Conservation (phyloP, 2,113 vertebrate species). For the Dipodomys spectabilis region DNA sequence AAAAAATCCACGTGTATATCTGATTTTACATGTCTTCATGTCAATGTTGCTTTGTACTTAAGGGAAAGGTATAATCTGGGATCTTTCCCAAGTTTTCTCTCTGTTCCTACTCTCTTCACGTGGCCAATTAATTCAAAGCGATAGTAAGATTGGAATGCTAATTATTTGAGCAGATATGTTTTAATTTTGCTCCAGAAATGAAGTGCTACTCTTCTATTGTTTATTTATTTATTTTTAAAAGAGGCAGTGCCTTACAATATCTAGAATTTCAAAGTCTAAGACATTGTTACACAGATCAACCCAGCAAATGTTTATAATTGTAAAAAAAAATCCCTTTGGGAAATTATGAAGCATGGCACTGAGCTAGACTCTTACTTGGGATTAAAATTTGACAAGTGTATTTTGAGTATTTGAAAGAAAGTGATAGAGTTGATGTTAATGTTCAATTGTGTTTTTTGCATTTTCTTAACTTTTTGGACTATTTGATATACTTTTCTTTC, state of each 20-base stretch:
- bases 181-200: slow-evolving; percentile 34
- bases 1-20: not conserved
- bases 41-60: not conserved
- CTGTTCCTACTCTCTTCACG: not conserved
- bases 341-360: not conserved
- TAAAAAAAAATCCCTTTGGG: not conserved
- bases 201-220: not conserved
- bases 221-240: not conserved
- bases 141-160: not conserved
- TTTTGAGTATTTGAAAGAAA: slow-evolving; percentile 3
- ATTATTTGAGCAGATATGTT: slow-evolving; percentile 4
- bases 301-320: not conserved
- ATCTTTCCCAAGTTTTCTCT: not conserved
- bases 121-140: not conserved
- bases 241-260: not conserved
- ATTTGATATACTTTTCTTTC: not conserved
- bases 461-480: not conserved
- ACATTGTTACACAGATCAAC: not conserved
- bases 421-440: not conserved
- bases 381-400: not conserved
- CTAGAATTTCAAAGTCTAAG: slow-evolving; percentile 27
- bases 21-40: slow-evolving; percentile 16
- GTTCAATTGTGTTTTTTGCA: not conserved
- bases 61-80: not conserved
- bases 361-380: not conserved